phyloP scores from a whole-genome alignment of 2,888 invertebrate genomes.

The Deilephila elpenor region DNA sequence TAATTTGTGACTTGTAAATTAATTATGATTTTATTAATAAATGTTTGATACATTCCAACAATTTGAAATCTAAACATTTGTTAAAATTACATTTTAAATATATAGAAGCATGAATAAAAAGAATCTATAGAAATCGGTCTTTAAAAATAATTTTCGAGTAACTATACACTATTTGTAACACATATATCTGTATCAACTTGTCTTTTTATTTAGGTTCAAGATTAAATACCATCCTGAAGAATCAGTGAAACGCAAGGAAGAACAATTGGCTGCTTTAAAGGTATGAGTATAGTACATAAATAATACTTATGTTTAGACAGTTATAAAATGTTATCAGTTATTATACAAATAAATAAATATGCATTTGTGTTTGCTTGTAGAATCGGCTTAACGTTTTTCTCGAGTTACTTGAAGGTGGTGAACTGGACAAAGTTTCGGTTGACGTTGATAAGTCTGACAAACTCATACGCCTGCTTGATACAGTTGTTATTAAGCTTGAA shows the following conservation, averaged over 20 bases:
- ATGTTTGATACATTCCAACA: no score
- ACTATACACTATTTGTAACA: background rate
- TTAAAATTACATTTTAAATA: background rate
- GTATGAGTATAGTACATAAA: slow-evolving; percentile 73
- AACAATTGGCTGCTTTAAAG: slow-evolving; percentile 92
- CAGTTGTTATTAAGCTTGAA: slow-evolving; percentile 98
- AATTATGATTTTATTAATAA: no score
- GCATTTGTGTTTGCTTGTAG: slow-evolving; percentile 65
- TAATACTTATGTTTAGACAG: background rate
- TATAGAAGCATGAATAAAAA: background rate
- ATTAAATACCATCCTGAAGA: slow-evolving; percentile 99
- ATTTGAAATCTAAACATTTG: no score
- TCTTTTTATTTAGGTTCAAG: slow-evolving; percentile 93
- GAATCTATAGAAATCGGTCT: slow-evolving; percentile 28
- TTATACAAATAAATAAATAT: background rate
- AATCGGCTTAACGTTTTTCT: slow-evolving; percentile 95
- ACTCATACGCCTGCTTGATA: slow-evolving; percentile 94
- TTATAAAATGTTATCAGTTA: background rate
- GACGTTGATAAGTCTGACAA: slow-evolving; percentile 94
- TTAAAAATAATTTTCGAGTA: background rate
- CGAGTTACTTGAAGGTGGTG: slow-evolving; percentile 90
- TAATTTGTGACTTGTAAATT: no score
- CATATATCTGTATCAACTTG: slow-evolving; percentile 31
- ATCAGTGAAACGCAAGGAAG: slow-evolving; percentile 94
- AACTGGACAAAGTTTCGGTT: slow-evolving; percentile 90